Evolutionary conservation across 2,113 vertebrate species (phyloP).

Genomic region (Cynopterus brachyotis): DNA sequence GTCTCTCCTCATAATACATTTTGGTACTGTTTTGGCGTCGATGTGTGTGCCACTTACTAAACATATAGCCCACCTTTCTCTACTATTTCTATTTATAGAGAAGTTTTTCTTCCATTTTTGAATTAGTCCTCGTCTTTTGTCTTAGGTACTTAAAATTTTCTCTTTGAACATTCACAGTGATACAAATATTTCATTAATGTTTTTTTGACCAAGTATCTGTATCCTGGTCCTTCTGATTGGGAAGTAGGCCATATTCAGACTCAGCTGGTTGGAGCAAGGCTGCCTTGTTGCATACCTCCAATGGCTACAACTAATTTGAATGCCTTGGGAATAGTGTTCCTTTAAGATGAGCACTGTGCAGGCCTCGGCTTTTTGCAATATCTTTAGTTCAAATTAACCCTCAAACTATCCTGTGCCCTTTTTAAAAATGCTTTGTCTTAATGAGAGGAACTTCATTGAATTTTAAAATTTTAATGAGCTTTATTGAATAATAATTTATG

Average conservation of each 20-base stretch:
- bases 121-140: neutral
- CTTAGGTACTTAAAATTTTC: neutral
- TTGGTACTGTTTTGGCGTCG: neutral
- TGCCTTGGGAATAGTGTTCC: neutral
- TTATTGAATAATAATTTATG: neutral
- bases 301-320: accelerated
- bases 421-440: conserved; percentile 11
- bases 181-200: neutral
- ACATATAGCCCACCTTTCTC: neutral
- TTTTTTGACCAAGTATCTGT: neutral
- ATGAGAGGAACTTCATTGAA: neutral
- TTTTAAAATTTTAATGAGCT: neutral
- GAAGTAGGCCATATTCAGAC: neutral
- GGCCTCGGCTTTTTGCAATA: neutral
- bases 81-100: neutral
- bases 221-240: neutral
- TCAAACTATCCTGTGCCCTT: neutral
- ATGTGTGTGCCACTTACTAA: neutral
- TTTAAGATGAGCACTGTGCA: neutral
- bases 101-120: neutral
- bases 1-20: neutral
- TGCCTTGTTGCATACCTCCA: neutral
- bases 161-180: neutral
- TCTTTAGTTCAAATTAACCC: neutral
- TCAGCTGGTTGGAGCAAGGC: neutral